Percentiles rank a stretch among this genome's conserved stretches.
These are phyloP conservation scores for Nezara viridula DNA, from an alignment of 2,888 invertebrate species.

Conservation along the genomic window DNA sequence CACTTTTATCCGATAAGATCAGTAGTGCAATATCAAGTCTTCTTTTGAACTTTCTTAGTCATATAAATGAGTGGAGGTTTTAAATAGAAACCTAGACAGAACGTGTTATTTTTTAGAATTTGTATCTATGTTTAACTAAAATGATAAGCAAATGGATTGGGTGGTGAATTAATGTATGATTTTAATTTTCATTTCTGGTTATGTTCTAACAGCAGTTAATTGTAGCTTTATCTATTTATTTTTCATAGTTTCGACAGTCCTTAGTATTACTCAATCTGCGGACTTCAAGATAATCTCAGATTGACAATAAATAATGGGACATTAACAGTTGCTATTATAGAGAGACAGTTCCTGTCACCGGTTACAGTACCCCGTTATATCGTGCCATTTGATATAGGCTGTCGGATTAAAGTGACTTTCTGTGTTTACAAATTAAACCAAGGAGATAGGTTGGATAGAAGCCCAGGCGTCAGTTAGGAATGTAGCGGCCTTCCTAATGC, in stretches of 20 bases:
- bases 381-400: constrained; percentile 28
- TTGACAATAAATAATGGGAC: constrained; percentile 15
- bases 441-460: constrained; percentile 18
- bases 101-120: no score
- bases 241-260: no score
- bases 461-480: constrained; percentile 6
- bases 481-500: neutral
- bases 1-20: neutral
- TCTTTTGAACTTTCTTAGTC: neutral
- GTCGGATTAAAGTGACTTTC: constrained; percentile 46
- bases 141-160: no score
- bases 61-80: no score
- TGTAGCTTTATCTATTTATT: no score
- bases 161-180: no score
- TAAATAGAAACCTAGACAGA: no score
- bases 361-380: constrained; percentile 1
- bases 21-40: neutral
- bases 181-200: no score
- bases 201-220: no score
- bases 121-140: no score
- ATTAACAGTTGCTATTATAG: constrained; percentile 3
- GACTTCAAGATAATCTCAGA: neutral
- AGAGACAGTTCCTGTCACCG: neutral
- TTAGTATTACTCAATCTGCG: neutral
- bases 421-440: constrained; percentile 37